Evolutionary conservation across 2,888 invertebrate genomes (phyloP).

Genomic region (Prosopocoilus inquinatus): DNA sequence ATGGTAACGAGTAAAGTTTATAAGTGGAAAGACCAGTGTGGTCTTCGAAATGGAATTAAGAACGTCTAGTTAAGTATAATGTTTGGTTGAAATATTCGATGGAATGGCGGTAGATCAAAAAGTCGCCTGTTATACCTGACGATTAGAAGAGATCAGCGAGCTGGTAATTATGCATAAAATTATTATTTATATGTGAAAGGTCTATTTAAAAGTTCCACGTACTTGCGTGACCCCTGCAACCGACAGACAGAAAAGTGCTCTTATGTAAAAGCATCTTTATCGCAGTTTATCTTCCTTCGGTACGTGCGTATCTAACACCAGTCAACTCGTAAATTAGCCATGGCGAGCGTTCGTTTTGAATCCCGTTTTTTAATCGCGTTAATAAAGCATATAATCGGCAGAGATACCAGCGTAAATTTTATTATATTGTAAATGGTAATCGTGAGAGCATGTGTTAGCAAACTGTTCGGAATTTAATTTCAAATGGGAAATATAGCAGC

Average conservation of each 20-base stretch:
- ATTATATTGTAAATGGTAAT: conserved; percentile 35
- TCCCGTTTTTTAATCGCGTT: conserved; percentile 34
- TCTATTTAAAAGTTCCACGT: conserved; percentile 40
- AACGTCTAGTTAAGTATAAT: conserved; percentile 3
- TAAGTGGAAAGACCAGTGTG: conserved; percentile 2
- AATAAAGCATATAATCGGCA: conserved; percentile 38
- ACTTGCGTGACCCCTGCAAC: conserved; percentile 39
- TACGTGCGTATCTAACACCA: conserved; percentile 43
- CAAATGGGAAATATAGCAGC: conserved; percentile 28
- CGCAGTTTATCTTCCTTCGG: conserved; percentile 36
- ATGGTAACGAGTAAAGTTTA: neutral
- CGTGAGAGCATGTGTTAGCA: conserved; percentile 33
- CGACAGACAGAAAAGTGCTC: conserved; percentile 36
- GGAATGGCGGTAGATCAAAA: conserved; percentile 8
- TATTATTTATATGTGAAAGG: conserved; percentile 42
- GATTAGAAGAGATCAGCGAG: conserved; percentile 32
- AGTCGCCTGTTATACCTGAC: conserved; percentile 28
- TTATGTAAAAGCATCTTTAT: conserved; percentile 41
- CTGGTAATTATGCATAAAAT: conserved; percentile 38
- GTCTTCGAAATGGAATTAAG: neutral
- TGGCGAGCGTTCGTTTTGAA: conserved; percentile 34
- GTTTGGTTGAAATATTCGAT: conserved; percentile 1
- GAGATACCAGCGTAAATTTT: conserved; percentile 33
- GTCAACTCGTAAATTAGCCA: conserved; percentile 39
- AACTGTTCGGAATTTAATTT: conserved; percentile 32